Evolutionary conservation across 2,113 vertebrate genomes (phyloP), one percentile per base, ranked within the genome.

Genomic region (Mormyrus iriodes): DNA sequence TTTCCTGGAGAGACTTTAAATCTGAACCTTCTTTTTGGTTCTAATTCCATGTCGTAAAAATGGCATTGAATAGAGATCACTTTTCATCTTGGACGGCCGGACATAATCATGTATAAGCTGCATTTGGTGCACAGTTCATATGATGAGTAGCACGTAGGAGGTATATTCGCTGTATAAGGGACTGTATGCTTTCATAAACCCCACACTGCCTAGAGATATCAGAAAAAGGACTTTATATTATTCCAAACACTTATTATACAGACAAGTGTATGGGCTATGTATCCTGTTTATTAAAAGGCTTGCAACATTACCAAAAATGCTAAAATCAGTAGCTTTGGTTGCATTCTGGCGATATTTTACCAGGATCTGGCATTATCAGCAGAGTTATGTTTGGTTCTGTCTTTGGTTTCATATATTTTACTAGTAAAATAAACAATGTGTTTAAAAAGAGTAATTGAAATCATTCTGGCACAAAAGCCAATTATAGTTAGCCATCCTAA

Each of bases 41-140:
- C 97, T 97, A 97, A 97, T 97, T 98, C 94, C 96, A 95, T 96
- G 97, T 97, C 97, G 96, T 96, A 96, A 97, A 98, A 97, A 96
- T 97, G 97, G 97, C 97, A 98, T 95, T 92, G 95, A 94, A 94
- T 96, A 92, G 96, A 94, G 96, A 93, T 96, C 96, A 94, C 94
- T 96, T 96, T 95, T 93, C 83, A 91, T 92, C 91, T 91, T 91
- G 94, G 95, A 94, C 94, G 95, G 94, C 95, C 95, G 95, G 94
- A 94, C 93, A 94, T 94, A 93, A 93, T 94, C 95, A 95, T 95
- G 95, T 95, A 93, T 94, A 93, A 91, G 90, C 93, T 90, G 93
- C 95, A 96, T 96, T 95, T 96, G 94, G 95, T 92, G 93, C 90
- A 85, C 92, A 93, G 93, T 94, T 93, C 86, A 42, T 42, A 44